Evolutionary conservation across 2,888 invertebrate genomes (phyloP).

Genomic region (Yponomeuta sedellus): DNA sequence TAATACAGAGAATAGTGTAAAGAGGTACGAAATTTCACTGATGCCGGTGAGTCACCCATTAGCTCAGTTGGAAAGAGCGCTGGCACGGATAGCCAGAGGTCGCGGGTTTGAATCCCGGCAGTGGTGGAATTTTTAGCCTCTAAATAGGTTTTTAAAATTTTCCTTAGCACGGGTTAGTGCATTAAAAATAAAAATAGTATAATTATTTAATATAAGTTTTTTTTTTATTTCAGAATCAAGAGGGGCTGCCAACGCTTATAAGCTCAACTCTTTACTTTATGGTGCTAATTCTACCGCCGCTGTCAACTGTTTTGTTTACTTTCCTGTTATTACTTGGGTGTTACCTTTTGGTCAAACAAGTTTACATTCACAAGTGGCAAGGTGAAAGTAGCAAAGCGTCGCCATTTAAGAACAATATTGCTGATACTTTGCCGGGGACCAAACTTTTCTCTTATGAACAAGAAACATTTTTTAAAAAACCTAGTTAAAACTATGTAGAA

Average conservation of each 20-base stretch:
- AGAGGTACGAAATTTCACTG: too few relatives aligned
- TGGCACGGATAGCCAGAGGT: too few relatives aligned
- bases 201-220: too few relatives aligned
- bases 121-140: too few relatives aligned
- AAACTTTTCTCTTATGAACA: constrained; percentile 52
- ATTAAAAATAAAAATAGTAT: too few relatives aligned
- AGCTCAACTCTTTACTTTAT: constrained; percentile 63
- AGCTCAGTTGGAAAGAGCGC: too few relatives aligned
- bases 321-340: constrained; percentile 41
- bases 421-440: constrained; percentile 43
- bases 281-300: constrained; percentile 66
- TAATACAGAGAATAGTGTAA: too few relatives aligned
- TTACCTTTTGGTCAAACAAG: constrained; percentile 45
- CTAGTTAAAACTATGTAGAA: constrained; percentile 21
- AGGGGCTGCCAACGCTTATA: constrained; percentile 71
- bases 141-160: too few relatives aligned
- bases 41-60: too few relatives aligned
- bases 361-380: constrained; percentile 38
- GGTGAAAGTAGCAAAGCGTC: constrained; percentile 43
- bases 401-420: constrained; percentile 48
- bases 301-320: constrained; percentile 47
- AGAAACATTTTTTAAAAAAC: constrained; percentile 45
- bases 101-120: too few relatives aligned
- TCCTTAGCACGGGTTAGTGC: too few relatives aligned
- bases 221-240: constrained; percentile 72